Base-by-base conservation (phyloP, 2,113 vertebrate species). In the Siniperca knerii region DNA sequence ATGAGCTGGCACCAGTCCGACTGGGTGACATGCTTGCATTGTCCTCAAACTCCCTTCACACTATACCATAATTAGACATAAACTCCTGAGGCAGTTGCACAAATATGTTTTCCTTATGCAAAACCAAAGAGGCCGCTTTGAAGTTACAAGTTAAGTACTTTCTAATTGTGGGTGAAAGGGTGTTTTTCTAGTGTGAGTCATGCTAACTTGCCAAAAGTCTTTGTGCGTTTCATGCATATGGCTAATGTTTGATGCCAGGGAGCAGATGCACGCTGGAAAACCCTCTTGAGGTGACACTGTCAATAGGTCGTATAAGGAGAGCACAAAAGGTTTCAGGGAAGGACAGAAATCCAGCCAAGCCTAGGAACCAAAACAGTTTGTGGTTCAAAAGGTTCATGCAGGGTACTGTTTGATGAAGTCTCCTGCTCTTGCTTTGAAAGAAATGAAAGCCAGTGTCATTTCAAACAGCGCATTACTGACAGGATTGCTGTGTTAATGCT, bases 251-350 rank as follows among this genome's bases (percentile, higher is more conserved):
- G 70, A 88, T 89, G 89, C 71, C 83, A 84, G 77, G n/a, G 77
- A 82, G 71, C 64, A 79, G 86, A 88, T 80, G 66, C 23, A 23
- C 52, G 72, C 66, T 89, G 90, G 68, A 86, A 86, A 88, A 42
- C 72, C 77, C 76, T 89, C 67, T 72, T 0, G 58, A 85, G 77
- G 79, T 81, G 85, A 84, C 83, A 69, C 81, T 88, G 85, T 79
- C 91, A 91, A 83, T n/a, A 80, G 83, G 73, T 90, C 58, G 12
- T 82, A 76, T 90, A 64, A 81, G 76, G 66, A 83, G 62, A 89
- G 61, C 73, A 75, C 79, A 89, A 69, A 83, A 69, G 62, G 50
- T 79, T 89, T 85, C 42, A 85, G 16, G 75, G 65, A 66, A 80
- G 78, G 81, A 81, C 57, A 76, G 55, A 81, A 82, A 84, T 73